phyloP scores from a whole-genome alignment of 2,797 vertebrate genomes.

The Enteromius treurensis region DNA sequence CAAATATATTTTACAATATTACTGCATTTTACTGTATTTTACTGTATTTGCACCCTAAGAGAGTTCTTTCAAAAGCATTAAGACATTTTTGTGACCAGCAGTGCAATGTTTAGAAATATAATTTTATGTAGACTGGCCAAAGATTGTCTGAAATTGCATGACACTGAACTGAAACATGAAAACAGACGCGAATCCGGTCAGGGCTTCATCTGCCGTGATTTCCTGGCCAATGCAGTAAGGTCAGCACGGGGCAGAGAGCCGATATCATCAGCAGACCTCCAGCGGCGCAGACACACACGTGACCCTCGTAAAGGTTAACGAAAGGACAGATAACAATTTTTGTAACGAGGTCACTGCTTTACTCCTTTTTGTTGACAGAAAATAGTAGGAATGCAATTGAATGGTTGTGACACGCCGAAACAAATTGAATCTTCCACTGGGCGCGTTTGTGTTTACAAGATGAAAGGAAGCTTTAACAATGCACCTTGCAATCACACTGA shows the following conservation, averaged over 20 bases:
- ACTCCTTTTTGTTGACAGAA: neutral
- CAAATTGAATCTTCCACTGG: slow-evolving; percentile 22
- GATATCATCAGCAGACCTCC: slow-evolving; percentile 8
- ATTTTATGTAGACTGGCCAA: neutral
- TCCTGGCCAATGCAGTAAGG: neutral
- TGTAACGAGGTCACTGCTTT: neutral
- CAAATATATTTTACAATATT: neutral
- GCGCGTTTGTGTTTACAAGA: slow-evolving; percentile 41
- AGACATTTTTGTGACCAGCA: neutral
- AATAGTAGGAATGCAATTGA: slow-evolving; percentile 1
- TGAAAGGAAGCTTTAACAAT: slow-evolving; percentile 44
- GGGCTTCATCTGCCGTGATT: neutral
- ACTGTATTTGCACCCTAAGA: neutral
- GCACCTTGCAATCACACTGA: slow-evolving; percentile 37
- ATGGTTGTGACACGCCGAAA: neutral
- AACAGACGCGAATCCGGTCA: neutral
- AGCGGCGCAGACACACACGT: neutral
- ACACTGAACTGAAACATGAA: neutral
- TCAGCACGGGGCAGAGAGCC: neutral
- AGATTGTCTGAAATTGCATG: neutral
- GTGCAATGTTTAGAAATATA: neutral
- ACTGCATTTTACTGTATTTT: neutral
- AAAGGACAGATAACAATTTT: neutral
- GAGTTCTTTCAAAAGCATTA: neutral
- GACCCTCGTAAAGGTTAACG: slow-evolving; percentile 12